These are phyloP conservation scores for Fundulus diaphanus DNA, from an alignment of 2,797 vertebrate species.

Conservation along the genomic window DNA sequence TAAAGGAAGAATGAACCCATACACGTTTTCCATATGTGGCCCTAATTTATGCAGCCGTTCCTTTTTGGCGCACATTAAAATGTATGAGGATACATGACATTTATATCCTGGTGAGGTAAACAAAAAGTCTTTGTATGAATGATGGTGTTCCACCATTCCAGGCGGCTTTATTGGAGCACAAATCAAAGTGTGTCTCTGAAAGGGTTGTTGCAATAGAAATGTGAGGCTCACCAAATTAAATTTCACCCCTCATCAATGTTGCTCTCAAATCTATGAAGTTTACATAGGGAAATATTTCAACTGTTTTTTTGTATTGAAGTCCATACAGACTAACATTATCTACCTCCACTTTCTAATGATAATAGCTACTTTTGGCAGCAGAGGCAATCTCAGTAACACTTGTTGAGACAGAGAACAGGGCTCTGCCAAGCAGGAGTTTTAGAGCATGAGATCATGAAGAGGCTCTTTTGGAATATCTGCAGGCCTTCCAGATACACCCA, in stretches of 20 bases:
- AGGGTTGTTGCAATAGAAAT: constrained; percentile 1
- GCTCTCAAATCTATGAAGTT: background rate
- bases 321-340: background rate
- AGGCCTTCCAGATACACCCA: background rate
- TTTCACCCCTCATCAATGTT: constrained; percentile 1
- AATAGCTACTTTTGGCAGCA: constrained; percentile 12
- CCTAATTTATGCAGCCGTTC: constrained; percentile 10
- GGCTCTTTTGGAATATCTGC: constrained; percentile 6
- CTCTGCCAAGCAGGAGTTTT: constrained; percentile 24
- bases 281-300: background rate
- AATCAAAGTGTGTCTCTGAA: constrained; percentile 9
- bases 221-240: background rate
- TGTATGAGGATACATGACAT: constrained; percentile 26
- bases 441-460: constrained; percentile 39
- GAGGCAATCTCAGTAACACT: constrained; percentile 12
- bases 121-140: constrained; percentile 7
- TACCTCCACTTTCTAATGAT: constrained; percentile 4
- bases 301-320: constrained; percentile 12
- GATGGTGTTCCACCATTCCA: constrained; percentile 25
- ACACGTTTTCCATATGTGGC: constrained; percentile 5
- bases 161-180: background rate
- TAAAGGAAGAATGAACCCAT: constrained; percentile 18
- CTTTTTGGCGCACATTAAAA: background rate
- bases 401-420: constrained; percentile 41
- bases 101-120: constrained; percentile 7